Base-by-base conservation (phyloP, 2,113 vertebrate species). In the Podiceps cristatus region DNA sequence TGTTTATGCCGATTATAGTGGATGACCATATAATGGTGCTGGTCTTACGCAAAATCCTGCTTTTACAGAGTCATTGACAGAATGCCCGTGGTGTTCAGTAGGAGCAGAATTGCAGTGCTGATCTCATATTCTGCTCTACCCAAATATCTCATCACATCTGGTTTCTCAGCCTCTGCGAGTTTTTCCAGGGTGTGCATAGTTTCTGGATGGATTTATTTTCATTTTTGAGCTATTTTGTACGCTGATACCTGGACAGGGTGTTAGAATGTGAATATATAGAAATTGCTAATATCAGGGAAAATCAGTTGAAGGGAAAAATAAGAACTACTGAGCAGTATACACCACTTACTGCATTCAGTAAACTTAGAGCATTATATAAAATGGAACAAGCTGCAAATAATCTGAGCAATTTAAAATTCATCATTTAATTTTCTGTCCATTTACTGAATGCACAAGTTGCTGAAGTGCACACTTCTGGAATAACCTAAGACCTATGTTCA, bases 41-140 rank as follows among this genome's bases (percentile, higher is more conserved):
- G 89, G 85, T 94, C 42, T 91, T 58, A 95, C 87, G 73, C 84
- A 82, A 94, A 93, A 45, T 62, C 18, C n/a, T 81, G 8, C 59
- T 92, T 23, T 89, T 76, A 49, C 8, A 78, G 12, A 92, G 25
- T 49, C 68, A 6, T n/a, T 69, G 40, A 60, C 22, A n/a, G 45
- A 68, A 82, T 1, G 2, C 15, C 37, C 29, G 7, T 42, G 18
- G 40, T 58, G 45, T n/a, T 91, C 76, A 58, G 80, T 68, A 76
- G 69, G 9, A 91, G 8, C 18, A 90, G 37, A 89, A 97, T 22
- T 73, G 5, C 19, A 66, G 22, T 8, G 5, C 49, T 85, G 44
- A 15, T 66, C 7, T 40, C n/a, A 8, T 66, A 76, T 66, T 93
- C 60, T 73, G 5, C 14, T 73, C 4, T 19, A 45, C 40, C 11